A percentile compares a stretch with the other conserved stretches of the same genome.
Evolutionary conservation across 2,797 vertebrate species (phyloP).

Genomic region (Oryzias sinensis): DNA sequence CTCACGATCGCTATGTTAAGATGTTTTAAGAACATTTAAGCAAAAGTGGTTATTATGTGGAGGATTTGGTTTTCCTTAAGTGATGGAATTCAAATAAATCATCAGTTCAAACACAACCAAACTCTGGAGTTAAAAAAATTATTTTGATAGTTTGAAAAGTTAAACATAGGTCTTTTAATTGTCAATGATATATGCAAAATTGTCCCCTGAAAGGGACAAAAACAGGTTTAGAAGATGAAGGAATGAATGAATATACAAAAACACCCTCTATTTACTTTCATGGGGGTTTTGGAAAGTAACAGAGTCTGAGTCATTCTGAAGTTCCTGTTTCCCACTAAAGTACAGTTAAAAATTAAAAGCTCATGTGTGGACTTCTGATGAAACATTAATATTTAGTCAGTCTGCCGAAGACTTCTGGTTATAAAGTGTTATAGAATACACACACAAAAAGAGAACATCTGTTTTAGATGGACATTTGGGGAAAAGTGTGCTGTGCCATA

Average conservation of each 20-base stretch:
- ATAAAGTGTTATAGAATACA: conserved; percentile 70
- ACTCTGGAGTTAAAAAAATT: no score
- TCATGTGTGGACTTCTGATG: conserved; percentile 15
- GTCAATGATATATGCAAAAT: no score
- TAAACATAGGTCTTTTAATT: no score
- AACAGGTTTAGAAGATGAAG: no score
- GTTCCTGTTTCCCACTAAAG: not conserved
- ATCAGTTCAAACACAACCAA: no score
- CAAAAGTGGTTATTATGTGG: not conserved
- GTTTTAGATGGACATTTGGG: conserved; percentile 68
- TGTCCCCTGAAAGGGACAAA: no score
- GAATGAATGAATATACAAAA: no score
- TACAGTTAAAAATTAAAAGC: conserved; percentile 40
- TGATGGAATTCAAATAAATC: no score
- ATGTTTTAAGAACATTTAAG: not conserved
- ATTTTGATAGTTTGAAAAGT: no score
- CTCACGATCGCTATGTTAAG: no score
- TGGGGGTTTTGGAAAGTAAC: no score
- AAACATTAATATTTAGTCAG: conserved; percentile 26
- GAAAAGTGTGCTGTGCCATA: conserved; percentile 47
- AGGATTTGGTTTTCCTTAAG: not conserved
- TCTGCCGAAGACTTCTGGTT: conserved; percentile 48
- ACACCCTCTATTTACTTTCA: no score
- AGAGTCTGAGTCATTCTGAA: conserved; percentile 2
- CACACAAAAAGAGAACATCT: conserved; percentile 62